These are phyloP conservation scores for Blomia tropicalis DNA, from an alignment of 2,888 invertebrate genomes.

Conservation along the genomic window DNA sequence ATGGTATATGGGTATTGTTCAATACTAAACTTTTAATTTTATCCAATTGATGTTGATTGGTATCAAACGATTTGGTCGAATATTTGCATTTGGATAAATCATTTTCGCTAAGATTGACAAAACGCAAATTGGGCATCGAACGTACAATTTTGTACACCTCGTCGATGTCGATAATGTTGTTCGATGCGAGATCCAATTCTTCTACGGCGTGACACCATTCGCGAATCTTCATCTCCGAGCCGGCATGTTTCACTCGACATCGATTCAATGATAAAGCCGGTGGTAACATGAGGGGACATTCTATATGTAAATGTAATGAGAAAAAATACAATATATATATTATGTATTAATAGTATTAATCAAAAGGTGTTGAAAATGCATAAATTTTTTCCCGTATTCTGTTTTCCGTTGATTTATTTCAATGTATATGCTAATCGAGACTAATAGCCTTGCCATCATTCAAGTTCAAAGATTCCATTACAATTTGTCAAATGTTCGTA, in stretches of 20 bases:
- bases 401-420: too few species aligned
- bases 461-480: too few species aligned
- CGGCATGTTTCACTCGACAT: constrained; percentile 76
- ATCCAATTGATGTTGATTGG: constrained; percentile 11
- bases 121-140: constrained; percentile 71
- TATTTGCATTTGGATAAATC: constrained; percentile 40
- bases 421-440: too few species aligned
- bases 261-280: constrained; percentile 62
- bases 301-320: constrained; percentile 2
- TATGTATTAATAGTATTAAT: too few species aligned
- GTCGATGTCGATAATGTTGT: constrained; percentile 67
- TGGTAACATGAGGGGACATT: constrained; percentile 32
- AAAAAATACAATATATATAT: not conserved
- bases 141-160: constrained; percentile 73
- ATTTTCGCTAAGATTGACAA: constrained; percentile 82
- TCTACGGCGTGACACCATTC: constrained; percentile 75
- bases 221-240: constrained; percentile 58
- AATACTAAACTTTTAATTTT: constrained; percentile 46
- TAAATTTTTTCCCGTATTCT: too few species aligned
- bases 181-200: constrained; percentile 82
- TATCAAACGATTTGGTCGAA: constrained; percentile 23
- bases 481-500: too few species aligned
- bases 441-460: too few species aligned
- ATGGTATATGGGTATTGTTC: constrained; percentile 69
- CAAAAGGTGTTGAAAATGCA: too few species aligned